A percentile compares a stretch with the other conserved stretches of the same genome.
These are phyloP conservation scores for Anabas testudineus DNA, from an alignment of 2,797 vertebrate species.

Conservation along the genomic window DNA sequence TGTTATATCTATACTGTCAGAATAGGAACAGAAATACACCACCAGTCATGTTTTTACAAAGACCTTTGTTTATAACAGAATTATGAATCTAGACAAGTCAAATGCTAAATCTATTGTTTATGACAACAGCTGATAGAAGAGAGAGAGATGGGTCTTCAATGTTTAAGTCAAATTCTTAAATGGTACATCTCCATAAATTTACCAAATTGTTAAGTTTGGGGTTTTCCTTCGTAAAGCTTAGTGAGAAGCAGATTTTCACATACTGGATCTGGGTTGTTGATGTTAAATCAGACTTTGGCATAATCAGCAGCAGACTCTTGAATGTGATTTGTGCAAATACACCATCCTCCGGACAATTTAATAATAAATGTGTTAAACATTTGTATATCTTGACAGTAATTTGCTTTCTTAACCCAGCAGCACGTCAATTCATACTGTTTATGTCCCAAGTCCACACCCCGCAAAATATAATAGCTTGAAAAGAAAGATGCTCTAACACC, in stretches of 20 bases:
- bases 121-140: background rate
- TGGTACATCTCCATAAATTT: background rate
- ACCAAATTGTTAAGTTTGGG: too few species aligned
- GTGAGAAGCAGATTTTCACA: background rate
- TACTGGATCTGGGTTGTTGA: background rate
- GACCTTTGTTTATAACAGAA: constrained; percentile 28
- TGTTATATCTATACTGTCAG: background rate
- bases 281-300: background rate
- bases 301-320: too few species aligned
- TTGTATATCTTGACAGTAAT: background rate
- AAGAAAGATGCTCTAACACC: background rate
- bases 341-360: background rate
- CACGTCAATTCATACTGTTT: background rate
- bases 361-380: constrained; percentile 20
- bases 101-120: background rate
- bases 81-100: constrained; percentile 24
- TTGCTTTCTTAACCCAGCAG: constrained; percentile 10
- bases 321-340: background rate
- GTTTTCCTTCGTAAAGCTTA: background rate
- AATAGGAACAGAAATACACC: constrained; percentile 12
- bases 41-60: constrained; percentile 31
- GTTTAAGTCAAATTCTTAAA: too few species aligned
- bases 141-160: background rate
- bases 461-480: background rate
- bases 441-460: background rate